A percentile compares a stretch with the other conserved stretches of the same genome.
These are phyloP conservation scores for Psittacara wagleri DNA, from an alignment of 2,113 vertebrate species.

Conservation along the genomic window DNA sequence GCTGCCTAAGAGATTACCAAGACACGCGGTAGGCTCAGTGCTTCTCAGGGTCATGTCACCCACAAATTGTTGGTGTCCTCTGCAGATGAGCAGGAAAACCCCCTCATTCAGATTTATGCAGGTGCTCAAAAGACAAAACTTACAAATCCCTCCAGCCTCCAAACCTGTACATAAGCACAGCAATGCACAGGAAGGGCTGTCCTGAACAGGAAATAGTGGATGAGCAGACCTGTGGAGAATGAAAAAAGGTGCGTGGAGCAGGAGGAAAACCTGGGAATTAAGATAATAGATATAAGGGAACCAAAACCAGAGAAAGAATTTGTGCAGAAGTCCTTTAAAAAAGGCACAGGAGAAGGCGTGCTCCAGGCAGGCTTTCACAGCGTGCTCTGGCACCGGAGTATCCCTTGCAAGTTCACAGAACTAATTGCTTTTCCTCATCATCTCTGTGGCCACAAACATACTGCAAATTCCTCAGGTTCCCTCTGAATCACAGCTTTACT, in stretches of 20 bases:
- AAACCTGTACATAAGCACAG: not conserved
- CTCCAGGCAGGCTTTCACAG: not conserved
- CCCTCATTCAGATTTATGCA: rapidly evolving
- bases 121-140: not conserved
- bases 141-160: not conserved
- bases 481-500: not conserved
- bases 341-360: not conserved
- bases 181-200: not conserved
- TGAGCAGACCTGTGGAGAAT: not conserved
- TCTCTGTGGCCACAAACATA: not conserved
- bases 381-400: rapidly evolving
- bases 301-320: not conserved
- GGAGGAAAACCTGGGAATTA: not conserved
- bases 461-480: not conserved
- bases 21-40: rapidly evolving
- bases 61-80: not conserved
- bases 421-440: not conserved
- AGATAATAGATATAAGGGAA: not conserved
- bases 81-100: not conserved
- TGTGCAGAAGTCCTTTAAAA: not conserved
- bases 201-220: not conserved
- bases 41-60: rapidly evolving
- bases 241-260: not conserved
- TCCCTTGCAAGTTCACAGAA: not conserved
- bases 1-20: not conserved